Percentiles rank a stretch among this genome's conserved stretches.
These are phyloP conservation scores for Papilio polytes DNA, from an alignment of 1,140 invertebrate species.

Conservation along the genomic window DNA sequence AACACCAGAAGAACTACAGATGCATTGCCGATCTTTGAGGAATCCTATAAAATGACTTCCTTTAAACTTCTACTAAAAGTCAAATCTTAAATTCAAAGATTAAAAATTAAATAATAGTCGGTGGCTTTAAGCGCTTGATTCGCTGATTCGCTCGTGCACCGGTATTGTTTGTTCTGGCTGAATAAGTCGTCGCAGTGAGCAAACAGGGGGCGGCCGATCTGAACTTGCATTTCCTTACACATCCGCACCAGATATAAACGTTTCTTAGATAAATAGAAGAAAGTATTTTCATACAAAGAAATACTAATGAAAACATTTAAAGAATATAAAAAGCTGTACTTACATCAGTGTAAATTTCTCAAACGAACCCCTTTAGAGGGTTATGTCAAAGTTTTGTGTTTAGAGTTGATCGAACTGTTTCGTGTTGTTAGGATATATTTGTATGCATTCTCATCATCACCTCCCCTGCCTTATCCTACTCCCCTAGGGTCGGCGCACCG, in stretches of 20 bases:
- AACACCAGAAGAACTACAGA: too few species aligned
- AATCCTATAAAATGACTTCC: too few species aligned
- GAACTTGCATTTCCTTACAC: slow-evolving; percentile 26
- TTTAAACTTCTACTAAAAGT: not conserved
- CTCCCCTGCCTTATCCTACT: too few species aligned
- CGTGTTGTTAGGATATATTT: too few species aligned
- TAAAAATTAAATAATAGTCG: not conserved
- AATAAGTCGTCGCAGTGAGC: slow-evolving; percentile 42
- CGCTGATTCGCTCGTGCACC: slow-evolving; percentile 37
- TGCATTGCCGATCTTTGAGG: too few species aligned
- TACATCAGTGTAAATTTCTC: too few species aligned
- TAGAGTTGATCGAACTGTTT: too few species aligned
- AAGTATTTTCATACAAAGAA: not conserved
- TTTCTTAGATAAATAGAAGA: slow-evolving; percentile 2
- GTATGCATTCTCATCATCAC: too few species aligned
- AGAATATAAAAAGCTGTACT: not conserved
- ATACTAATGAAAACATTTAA: not conserved
- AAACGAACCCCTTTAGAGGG: too few species aligned
- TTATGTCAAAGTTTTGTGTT: too few species aligned
- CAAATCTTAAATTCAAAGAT: not conserved
- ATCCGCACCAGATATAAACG: slow-evolving; percentile 9
- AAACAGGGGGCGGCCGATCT: slow-evolving; percentile 3
- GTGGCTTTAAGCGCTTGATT: slow-evolving; percentile 37
- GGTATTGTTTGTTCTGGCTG: slow-evolving; percentile 44
- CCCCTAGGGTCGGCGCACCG: too few species aligned